These are phyloP conservation scores for Passer montanus DNA, from an alignment of 2,113 vertebrate species.

Conservation along the genomic window DNA sequence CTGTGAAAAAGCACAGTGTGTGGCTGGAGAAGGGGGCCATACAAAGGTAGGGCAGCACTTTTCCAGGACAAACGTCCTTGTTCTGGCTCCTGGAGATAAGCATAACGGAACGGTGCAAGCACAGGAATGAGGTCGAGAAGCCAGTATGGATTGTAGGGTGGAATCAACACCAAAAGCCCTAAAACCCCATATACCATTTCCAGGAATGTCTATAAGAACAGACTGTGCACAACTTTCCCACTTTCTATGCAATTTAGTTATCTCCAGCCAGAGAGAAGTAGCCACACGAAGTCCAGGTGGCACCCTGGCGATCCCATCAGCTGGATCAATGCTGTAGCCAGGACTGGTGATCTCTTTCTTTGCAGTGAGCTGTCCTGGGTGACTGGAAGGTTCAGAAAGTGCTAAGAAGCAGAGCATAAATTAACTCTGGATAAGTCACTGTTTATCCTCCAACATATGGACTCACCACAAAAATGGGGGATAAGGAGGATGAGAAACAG, in stretches of 20 bases:
- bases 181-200: background rate
- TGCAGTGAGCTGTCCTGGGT: background rate
- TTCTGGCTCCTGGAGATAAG: background rate
- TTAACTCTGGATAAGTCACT: background rate
- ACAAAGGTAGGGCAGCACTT: background rate
- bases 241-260: background rate
- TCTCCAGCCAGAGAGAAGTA: background rate
- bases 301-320: background rate
- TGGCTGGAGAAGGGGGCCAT: background rate
- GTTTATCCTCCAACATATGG: background rate
- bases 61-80: background rate
- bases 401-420: background rate
- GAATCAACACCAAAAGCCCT: background rate
- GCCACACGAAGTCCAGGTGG: background rate
- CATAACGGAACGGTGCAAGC: accelerated
- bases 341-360: background rate
- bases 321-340: background rate
- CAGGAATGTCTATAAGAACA: background rate
- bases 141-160: background rate
- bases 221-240: background rate
- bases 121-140: background rate
- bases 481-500: accelerated
- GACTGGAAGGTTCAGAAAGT: background rate
- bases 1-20: background rate
- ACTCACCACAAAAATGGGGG: background rate